Evolutionary conservation across 2,888 invertebrate species (phyloP).

Genomic region (Agrilus cyanescens): DNA sequence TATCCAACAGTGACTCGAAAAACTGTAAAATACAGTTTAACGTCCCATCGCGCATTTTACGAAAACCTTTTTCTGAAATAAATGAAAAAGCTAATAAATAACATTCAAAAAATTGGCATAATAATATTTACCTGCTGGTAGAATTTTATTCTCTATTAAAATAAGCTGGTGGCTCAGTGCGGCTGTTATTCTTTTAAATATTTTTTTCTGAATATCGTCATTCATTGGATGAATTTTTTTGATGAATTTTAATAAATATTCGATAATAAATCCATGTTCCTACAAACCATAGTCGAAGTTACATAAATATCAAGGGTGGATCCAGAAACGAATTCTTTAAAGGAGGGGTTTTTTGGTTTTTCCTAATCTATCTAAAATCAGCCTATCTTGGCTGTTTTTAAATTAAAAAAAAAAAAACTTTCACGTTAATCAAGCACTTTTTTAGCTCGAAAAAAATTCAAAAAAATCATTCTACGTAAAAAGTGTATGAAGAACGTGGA

Average conservation of each 20-base stretch:
- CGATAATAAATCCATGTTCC: slow-evolving; percentile 56
- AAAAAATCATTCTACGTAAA: too few species aligned
- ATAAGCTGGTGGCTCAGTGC: slow-evolving; percentile 56
- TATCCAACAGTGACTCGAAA: slow-evolving; percentile 36
- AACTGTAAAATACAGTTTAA: slow-evolving; percentile 41
- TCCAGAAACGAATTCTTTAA: too few species aligned
- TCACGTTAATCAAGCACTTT: too few species aligned
- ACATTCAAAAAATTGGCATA: too few species aligned
- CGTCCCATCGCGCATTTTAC: slow-evolving; percentile 46
- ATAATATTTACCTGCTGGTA: slow-evolving; percentile 34
- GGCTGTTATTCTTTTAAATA: slow-evolving; percentile 53
- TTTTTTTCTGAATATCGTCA: slow-evolving; percentile 45
- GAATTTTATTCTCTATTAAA: slow-evolving; percentile 33
- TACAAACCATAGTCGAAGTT: slow-evolving; percentile 28
- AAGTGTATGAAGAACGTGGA: too few species aligned
- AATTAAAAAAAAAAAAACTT: too few species aligned
- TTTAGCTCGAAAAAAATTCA: too few species aligned
- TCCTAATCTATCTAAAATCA: too few species aligned
- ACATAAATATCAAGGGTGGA: not conserved
- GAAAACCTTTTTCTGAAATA: slow-evolving; percentile 34
- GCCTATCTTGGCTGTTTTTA: too few species aligned
- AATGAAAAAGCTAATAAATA: too few species aligned
- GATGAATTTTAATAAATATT: slow-evolving; percentile 59
- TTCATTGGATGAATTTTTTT: slow-evolving; percentile 52
- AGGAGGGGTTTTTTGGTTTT: too few species aligned